Conservation (phyloP, 2,113 vertebrate species). For the Prochilodus magdalenae region DNA sequence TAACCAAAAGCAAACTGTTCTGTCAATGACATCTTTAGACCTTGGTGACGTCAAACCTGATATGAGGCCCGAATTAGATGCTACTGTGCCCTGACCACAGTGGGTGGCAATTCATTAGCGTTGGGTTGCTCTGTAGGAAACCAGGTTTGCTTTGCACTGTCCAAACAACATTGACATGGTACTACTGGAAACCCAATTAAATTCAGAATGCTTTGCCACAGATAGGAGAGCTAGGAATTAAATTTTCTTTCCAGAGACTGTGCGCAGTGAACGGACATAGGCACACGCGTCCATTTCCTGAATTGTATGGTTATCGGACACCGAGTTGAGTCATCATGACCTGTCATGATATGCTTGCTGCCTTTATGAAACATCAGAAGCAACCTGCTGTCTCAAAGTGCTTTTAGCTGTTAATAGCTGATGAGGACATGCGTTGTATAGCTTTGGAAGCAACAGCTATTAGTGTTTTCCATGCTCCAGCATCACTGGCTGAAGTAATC, state of each 20-base stretch:
- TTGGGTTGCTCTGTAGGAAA: neutral
- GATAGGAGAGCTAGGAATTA: conserved; percentile 1
- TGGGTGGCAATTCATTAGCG: neutral
- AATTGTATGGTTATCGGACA: neutral
- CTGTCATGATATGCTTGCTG: neutral
- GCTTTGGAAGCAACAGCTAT: too few species aligned
- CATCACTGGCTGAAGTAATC: too few species aligned
- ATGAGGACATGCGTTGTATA: neutral
- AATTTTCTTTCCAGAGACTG: neutral
- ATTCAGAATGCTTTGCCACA: neutral
- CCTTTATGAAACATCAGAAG: neutral
- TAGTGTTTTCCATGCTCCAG: neutral
- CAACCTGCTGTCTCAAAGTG: neutral
- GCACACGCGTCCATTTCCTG: neutral
- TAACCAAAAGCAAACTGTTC: neutral
- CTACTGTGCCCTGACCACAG: neutral
- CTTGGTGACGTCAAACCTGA: neutral
- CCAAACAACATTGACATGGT: neutral
- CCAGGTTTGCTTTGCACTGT: neutral
- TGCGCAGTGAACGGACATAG: neutral
- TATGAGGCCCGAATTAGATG: neutral
- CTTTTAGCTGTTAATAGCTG: neutral
- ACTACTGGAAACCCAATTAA: conserved; percentile 9
- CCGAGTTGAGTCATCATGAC: neutral
- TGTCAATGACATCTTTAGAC: neutral